phyloP scores from a whole-genome alignment of 2,888 invertebrate species.

The Nineta flava region DNA sequence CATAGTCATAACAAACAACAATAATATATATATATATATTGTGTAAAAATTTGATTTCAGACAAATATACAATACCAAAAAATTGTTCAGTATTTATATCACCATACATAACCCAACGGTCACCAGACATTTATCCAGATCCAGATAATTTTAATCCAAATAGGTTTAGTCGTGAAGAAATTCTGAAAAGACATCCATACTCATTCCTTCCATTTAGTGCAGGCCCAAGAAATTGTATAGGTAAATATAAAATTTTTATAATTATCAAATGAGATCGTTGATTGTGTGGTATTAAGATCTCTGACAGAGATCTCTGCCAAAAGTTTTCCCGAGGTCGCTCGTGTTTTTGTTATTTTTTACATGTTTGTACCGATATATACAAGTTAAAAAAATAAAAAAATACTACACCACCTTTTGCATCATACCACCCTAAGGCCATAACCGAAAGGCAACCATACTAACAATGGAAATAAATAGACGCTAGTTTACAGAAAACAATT shows the following conservation, averaged over 20 bases:
- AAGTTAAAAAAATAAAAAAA: too few relatives aligned
- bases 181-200: constrained; percentile 34
- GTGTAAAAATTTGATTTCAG: constrained; percentile 14
- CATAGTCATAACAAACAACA: too few relatives aligned
- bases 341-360: too few relatives aligned
- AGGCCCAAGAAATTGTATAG: constrained; percentile 38
- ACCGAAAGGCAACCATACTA: too few relatives aligned
- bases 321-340: too few relatives aligned
- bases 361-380: too few relatives aligned
- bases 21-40: too few relatives aligned
- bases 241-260: constrained; percentile 16
- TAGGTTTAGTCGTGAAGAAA: constrained; percentile 34
- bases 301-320: too few relatives aligned
- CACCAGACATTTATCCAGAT: constrained; percentile 35
- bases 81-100: constrained; percentile 37
- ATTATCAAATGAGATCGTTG: neutral
- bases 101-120: constrained; percentile 38
- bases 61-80: constrained; percentile 31
- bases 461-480: too few relatives aligned
- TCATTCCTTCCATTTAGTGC: constrained; percentile 42
- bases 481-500: too few relatives aligned
- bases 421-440: too few relatives aligned
- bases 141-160: constrained; percentile 39
- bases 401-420: too few relatives aligned
- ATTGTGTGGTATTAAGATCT: neutral